Conservation (phyloP, 1,140 invertebrate genomes). For the Camponotus pennsylvanicus region DNA sequence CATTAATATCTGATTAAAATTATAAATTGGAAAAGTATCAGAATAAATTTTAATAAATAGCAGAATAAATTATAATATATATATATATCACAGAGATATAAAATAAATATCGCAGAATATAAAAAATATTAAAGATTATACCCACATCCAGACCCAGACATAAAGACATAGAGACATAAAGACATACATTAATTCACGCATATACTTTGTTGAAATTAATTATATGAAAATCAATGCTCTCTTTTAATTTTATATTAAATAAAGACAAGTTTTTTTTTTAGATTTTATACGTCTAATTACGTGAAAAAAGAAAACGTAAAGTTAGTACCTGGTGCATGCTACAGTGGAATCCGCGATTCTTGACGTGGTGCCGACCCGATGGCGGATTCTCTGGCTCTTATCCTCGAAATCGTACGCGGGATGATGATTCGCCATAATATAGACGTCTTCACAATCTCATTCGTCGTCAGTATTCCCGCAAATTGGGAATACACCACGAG, state of each 20-base stretch:
- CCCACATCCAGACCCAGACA: neutral
- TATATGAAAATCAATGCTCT: neutral
- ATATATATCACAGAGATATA: too few species aligned
- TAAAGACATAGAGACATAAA: neutral
- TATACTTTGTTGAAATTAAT: neutral
- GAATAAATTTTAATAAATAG: neutral
- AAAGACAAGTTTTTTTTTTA: neutral
- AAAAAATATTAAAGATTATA: neutral
- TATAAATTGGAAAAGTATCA: neutral
- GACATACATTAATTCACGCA: neutral
- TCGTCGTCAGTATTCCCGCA: constrained; percentile 42
- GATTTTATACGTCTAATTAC: neutral
- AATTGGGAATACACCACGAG: constrained; percentile 5
- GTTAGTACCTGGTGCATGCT: constrained; percentile 80
- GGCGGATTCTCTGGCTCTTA: constrained; percentile 81
- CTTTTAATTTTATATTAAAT: neutral
- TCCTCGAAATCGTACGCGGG: constrained; percentile 83
- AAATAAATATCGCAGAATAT: too few species aligned
- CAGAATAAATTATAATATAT: too few species aligned
- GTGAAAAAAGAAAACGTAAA: neutral
- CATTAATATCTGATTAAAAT: constrained; percentile 1
- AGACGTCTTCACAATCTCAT: constrained; percentile 55
- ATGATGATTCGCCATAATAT: constrained; percentile 82
- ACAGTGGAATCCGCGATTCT: constrained; percentile 82
- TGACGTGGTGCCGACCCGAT: constrained; percentile 78